Conservation (phyloP, 2,797 vertebrate genomes). For the Spinus pinus region DNA sequence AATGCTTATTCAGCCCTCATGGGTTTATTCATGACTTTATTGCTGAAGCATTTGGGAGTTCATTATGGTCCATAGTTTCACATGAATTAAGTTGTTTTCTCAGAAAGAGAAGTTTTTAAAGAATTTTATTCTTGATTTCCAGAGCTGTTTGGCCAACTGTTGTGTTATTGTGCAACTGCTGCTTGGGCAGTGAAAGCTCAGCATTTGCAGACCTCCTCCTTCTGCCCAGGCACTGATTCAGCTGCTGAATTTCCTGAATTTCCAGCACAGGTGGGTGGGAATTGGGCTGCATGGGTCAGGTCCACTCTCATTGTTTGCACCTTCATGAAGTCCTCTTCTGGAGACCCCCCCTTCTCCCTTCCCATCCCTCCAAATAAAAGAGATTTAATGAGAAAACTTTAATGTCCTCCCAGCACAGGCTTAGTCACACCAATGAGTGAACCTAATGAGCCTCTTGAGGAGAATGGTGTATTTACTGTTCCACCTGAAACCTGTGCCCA, state of each 20-base stretch:
- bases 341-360: background rate
- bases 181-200: background rate
- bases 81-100: constrained; percentile 23
- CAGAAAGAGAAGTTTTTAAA: constrained; percentile 11
- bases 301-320: background rate
- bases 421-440: background rate
- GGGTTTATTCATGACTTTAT: constrained; percentile 34
- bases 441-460: background rate
- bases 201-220: background rate
- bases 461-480: background rate
- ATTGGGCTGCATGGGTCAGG: background rate
- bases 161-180: background rate
- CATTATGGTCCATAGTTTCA: constrained; percentile 37
- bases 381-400: background rate
- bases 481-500: background rate
- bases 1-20: constrained; percentile 45
- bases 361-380: background rate
- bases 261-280: background rate
- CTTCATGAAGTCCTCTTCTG: background rate
- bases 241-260: background rate
- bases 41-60: constrained; percentile 35
- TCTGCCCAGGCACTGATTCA: background rate
- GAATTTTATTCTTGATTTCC: constrained; percentile 10
- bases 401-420: background rate
- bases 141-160: constrained; percentile 1